These are phyloP conservation scores for Patiria miniata DNA, from an alignment of 35 echinoderm and acorn worm genomes.

Conservation along the genomic window DNA sequence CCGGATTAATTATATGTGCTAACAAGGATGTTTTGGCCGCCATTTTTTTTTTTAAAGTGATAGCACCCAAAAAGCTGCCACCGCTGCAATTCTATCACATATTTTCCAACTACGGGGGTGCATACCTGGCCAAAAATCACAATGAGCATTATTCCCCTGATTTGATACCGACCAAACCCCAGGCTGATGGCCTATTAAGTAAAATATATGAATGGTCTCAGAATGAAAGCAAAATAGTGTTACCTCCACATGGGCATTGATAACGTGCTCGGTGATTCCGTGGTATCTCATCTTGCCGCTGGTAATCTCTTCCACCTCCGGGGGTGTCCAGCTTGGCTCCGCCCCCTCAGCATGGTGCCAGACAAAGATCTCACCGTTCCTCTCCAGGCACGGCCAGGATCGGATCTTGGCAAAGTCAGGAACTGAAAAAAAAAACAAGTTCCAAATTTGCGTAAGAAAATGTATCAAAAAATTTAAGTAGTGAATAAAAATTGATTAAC, in stretches of 20 bases:
- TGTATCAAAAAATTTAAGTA: neutral
- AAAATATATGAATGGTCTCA: too few species aligned
- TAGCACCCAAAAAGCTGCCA: too few species aligned
- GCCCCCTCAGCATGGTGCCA: conserved; percentile 86
- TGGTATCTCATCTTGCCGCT: conserved; percentile 75
- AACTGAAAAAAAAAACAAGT: conserved; percentile 32
- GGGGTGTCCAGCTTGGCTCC: conserved; percentile 82
- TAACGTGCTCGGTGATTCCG: conserved; percentile 72
- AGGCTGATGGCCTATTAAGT: too few species aligned
- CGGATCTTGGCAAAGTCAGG: conserved; percentile 75
- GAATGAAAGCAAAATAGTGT: too few species aligned
- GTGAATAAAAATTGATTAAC: neutral
- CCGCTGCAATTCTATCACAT: too few species aligned
- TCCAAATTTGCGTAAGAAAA: neutral
- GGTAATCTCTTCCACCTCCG: conserved; percentile 56
- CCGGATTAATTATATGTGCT: too few species aligned
- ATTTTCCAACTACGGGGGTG: too few species aligned
- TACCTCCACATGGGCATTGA: conserved; percentile 90
- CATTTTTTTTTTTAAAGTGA: too few species aligned
- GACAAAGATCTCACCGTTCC: conserved; percentile 78
- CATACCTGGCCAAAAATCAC: too few species aligned
- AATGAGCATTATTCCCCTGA: too few species aligned
- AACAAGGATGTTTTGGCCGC: too few species aligned
- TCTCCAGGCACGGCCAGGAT: conserved; percentile 72
- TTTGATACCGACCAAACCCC: too few species aligned